Evolutionary conservation across 2,888 invertebrate species (phyloP), one percentile per base, ranked within the genome.

Genomic region (Drosophila hawaiiensis): DNA sequence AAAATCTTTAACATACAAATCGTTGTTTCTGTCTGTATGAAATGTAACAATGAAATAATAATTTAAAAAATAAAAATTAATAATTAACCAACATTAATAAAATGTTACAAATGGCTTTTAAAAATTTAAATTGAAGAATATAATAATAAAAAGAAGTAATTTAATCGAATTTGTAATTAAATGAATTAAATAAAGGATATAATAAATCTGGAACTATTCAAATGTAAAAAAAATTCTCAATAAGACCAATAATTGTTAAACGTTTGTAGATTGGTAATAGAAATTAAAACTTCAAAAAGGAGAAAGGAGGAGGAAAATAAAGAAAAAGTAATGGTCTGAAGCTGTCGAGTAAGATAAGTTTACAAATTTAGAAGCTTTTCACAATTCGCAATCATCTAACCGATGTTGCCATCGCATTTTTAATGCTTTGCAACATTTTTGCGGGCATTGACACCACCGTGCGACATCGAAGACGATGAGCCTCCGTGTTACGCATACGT

Each of bases 401-500:
- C 22, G 16, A 25, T 47, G 14, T 47, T 47, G 16, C 22, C 52
- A 31, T 33, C 33, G 53, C 33, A 39, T 39, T 39, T 9, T 29
- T 10, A 12, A 28, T 6, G 25, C 12, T 28, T 28, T 28, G 28
- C 19, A 35, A 28, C 4, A 39, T 19, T 28, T 28, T 39, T 39
- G 12, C 28, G 39, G 39, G 14, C 55, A 19, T n/a, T 19, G 25
- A 19, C 19, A n/a, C 55, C 56, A 29, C n/a, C 14, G 56, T 55
- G n/a, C 28, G 14, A 7, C 54, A 25, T 16, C 35, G 25, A 55
- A 22, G 33, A 16, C 33, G 35, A 31, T 19, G 9, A 39, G 62
- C 62, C 37, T 66, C 19, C 60, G 53, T 39, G 80, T 87, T 74
- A 82, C 73, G 68, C 82, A 70, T 82, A 83, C 68, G 68, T 66